These are phyloP conservation scores for Chrysotoxum bicinctum DNA, from an alignment of 2,888 invertebrate species.

Conservation along the genomic window DNA sequence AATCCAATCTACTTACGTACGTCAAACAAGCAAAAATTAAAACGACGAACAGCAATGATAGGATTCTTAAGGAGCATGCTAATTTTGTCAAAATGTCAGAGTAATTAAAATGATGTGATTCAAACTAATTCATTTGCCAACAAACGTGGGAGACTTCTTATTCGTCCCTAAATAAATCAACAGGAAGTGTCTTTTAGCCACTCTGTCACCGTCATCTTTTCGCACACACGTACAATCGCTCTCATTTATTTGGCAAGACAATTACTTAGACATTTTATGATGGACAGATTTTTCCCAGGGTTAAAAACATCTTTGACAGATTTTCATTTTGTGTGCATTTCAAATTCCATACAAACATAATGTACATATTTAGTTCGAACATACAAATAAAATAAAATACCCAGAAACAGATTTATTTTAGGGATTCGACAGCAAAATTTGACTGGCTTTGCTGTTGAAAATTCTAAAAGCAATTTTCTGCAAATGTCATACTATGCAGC, in stretches of 20 bases:
- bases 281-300: constrained; percentile 29
- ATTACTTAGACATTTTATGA: constrained; percentile 42
- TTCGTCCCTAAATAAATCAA: constrained; percentile 55
- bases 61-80: constrained; percentile 18
- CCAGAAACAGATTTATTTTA: constrained; percentile 29
- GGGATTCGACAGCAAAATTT: constrained; percentile 26
- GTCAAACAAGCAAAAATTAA: neutral
- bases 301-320: constrained; percentile 41
- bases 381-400: neutral
- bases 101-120: constrained; percentile 33
- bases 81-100: constrained; percentile 56
- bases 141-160: constrained; percentile 33
- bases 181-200: constrained; percentile 63
- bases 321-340: constrained; percentile 36
- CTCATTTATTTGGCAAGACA: constrained; percentile 48
- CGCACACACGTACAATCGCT: constrained; percentile 12
- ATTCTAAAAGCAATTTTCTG: constrained; percentile 7
- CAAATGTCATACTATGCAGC: constrained; percentile 20
- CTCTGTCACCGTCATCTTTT: constrained; percentile 36
- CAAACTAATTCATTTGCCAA: constrained; percentile 33
- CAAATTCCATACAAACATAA: neutral
- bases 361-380: neutral
- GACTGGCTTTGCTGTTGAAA: neutral
- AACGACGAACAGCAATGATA: neutral
- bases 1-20: too few relatives aligned